A percentile compares a stretch with the other conserved stretches of the same genome.
Conservation (phyloP, 2,797 vertebrate species). For the Thalassophryne amazonica region DNA sequence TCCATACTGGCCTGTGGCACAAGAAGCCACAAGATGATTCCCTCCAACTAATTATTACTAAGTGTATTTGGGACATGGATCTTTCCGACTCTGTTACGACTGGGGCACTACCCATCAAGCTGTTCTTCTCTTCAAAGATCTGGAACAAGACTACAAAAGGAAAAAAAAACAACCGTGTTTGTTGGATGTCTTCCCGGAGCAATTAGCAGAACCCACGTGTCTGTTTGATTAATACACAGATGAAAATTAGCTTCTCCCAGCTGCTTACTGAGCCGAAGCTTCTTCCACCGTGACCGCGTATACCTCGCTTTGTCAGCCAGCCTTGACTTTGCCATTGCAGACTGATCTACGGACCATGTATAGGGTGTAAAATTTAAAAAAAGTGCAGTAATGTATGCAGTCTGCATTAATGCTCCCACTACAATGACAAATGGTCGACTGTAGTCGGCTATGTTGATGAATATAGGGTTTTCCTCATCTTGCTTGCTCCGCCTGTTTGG, state of each 20-base stretch:
- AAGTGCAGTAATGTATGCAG: conserved; percentile 4
- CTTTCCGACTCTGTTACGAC: conserved; percentile 27
- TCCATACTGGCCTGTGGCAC: background rate
- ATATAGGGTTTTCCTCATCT: conserved; percentile 13
- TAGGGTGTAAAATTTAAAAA: background rate
- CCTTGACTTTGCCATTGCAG: background rate
- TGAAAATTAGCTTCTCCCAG: conserved; percentile 61
- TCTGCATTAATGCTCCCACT: conserved; percentile 6
- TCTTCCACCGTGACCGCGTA: conserved; percentile 25
- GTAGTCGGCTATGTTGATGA: conserved; percentile 36
- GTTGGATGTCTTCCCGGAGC: conserved; percentile 74
- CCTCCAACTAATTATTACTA: conserved; percentile 17
- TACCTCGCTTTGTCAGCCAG: conserved; percentile 18
- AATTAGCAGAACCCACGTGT: conserved; percentile 72
- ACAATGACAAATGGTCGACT: conserved; percentile 34
- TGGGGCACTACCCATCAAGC: conserved; percentile 35
- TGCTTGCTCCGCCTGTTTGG: conserved; percentile 38
- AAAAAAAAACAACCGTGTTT: conserved; percentile 13
- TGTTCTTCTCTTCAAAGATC: conserved; percentile 40
- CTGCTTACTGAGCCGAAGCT: conserved; percentile 16
- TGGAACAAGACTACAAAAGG: conserved; percentile 25
- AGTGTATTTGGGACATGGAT: conserved; percentile 17
- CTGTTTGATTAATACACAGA: conserved; percentile 75
- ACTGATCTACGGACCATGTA: conserved; percentile 1
- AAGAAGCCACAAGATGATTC: conserved; percentile 20